phyloP scores from a whole-genome alignment of 53 echinoderm and acorn worm species.

The Mesocentrotus franciscanus region DNA sequence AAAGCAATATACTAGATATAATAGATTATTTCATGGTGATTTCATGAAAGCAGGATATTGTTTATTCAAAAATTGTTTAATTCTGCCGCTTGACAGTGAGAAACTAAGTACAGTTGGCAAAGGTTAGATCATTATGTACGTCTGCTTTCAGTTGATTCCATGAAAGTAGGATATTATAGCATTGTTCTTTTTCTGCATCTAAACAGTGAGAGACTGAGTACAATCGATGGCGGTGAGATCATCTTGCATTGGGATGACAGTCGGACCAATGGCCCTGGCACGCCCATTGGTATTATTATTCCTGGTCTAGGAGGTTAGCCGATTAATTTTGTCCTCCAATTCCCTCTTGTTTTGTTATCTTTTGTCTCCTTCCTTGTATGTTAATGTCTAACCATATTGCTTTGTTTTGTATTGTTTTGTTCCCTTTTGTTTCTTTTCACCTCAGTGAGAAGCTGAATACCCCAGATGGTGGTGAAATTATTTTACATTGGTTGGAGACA shows the following conservation, averaged over 20 bases:
- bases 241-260: conserved; percentile 88
- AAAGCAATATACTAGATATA: no score
- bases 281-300: conserved; percentile 87
- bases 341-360: not conserved
- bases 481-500: conserved; percentile 89
- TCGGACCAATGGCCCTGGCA: conserved; percentile 47
- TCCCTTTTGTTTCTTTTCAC: not conserved
- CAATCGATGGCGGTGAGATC: conserved; percentile 94
- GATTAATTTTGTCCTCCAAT: not conserved
- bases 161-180: no score
- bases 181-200: not conserved
- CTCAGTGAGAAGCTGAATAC: conserved; percentile 81
- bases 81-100: no score
- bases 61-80: no score
- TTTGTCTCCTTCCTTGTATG: not conserved
- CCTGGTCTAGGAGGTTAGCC: conserved; percentile 89
- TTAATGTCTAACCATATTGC: no score
- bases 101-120: no score
- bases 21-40: not conserved
- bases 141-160: no score
- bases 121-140: no score
- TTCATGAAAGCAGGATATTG: no score
- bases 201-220: conserved; percentile 76
- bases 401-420: not conserved
- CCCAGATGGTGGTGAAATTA: conserved; percentile 90